A percentile compares a stretch with the other conserved stretches of the same genome.
These are phyloP conservation scores for Noctuana brunneofusca DNA, from an alignment of 2,888 invertebrate species.

Conservation along the genomic window DNA sequence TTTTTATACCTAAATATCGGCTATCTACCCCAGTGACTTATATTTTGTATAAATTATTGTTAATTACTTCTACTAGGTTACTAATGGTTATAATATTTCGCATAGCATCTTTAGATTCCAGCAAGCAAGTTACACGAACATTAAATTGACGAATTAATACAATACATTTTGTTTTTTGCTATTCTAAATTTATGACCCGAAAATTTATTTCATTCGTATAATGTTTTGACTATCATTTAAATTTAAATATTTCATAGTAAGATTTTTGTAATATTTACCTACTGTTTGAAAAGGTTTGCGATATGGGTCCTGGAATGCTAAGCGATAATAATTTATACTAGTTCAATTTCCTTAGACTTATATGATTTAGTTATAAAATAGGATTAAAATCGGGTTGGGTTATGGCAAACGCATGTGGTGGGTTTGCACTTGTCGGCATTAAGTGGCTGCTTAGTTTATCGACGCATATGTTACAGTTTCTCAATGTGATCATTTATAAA, in stretches of 20 bases:
- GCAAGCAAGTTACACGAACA: too few relatives aligned
- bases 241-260: too few relatives aligned
- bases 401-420: slow-evolving; percentile 77
- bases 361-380: slow-evolving; percentile 42
- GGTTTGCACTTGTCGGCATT: slow-evolving; percentile 66
- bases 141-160: too few relatives aligned
- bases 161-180: too few relatives aligned
- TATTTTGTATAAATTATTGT: slow-evolving; percentile 20
- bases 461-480: slow-evolving; percentile 55
- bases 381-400: slow-evolving; percentile 59
- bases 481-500: slow-evolving; percentile 76
- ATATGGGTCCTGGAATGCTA: not conserved
- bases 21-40: slow-evolving; percentile 33
- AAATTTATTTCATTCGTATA: too few relatives aligned
- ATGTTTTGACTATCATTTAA: too few relatives aligned
- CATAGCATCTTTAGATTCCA: not conserved
- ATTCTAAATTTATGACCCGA: too few relatives aligned
- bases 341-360: slow-evolving; percentile 36
- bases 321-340: slow-evolving; percentile 29
- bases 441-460: slow-evolving; percentile 61
- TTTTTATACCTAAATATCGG: slow-evolving; percentile 18
- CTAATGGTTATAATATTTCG: not conserved
- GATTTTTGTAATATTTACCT: not conserved
- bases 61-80: slow-evolving; percentile 3
- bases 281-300: not conserved